A percentile compares a stretch with the other conserved stretches of the same genome.
Evolutionary conservation across 2,888 invertebrate genomes (phyloP).

Genomic region (Xestia sexstrigata): DNA sequence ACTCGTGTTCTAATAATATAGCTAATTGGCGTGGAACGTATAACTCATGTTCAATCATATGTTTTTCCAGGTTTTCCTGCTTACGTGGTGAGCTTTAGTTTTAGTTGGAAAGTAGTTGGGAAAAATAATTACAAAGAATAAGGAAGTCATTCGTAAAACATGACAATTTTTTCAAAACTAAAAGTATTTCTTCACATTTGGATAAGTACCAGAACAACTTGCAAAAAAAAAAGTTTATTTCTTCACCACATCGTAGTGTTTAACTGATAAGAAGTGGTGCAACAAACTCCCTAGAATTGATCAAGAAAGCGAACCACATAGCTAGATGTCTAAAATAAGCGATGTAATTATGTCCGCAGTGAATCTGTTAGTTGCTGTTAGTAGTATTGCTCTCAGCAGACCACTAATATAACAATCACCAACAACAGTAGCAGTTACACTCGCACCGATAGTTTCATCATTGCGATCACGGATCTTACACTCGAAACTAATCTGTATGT

Average conservation of each 20-base stretch:
- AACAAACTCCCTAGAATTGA: neutral
- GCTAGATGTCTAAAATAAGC: neutral
- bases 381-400: neutral
- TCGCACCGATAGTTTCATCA: constrained; percentile 19
- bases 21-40: neutral
- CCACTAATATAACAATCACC: constrained; percentile 15
- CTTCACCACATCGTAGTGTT: neutral
- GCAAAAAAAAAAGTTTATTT: neutral
- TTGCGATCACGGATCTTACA: constrained; percentile 35
- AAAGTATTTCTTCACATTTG: neutral
- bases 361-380: neutral
- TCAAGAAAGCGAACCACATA: neutral
- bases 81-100: neutral
- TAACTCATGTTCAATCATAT: neutral
- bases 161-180: neutral
- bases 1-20: constrained; percentile 4
- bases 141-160: neutral
- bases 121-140: neutral
- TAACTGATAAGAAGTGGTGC: neutral
- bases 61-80: neutral
- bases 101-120: neutral
- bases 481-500: constrained; percentile 60
- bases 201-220: no score
- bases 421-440: neutral
- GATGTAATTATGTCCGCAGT: neutral